phyloP scores from a whole-genome alignment of 2,797 vertebrate genomes.

The Ctenopoma kingsleyae region DNA sequence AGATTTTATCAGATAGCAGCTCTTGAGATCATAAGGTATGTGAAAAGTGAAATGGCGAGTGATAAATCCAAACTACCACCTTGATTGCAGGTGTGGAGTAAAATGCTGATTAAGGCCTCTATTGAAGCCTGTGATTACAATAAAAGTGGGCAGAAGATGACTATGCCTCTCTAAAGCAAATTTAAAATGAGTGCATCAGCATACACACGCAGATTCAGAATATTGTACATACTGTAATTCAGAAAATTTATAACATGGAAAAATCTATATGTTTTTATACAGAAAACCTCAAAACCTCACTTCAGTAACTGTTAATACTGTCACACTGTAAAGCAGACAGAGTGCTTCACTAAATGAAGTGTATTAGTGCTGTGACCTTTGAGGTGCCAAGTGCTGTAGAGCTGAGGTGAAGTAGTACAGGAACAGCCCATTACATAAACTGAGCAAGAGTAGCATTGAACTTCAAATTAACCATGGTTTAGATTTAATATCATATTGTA shows the following conservation, averaged over 20 bases:
- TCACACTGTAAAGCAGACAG: conserved; percentile 15
- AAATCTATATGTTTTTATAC: background rate
- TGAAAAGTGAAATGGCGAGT: conserved; percentile 39
- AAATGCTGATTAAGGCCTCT: conserved; percentile 60
- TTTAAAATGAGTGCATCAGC: conserved; percentile 42
- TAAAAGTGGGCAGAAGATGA: conserved; percentile 55
- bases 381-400: conserved; percentile 25
- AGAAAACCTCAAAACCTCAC: background rate
- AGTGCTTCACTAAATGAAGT: conserved; percentile 36
- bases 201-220: conserved; percentile 14
- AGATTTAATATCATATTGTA: conserved; percentile 18
- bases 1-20: conserved; percentile 24
- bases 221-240: background rate
- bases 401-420: conserved; percentile 17
- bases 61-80: conserved; percentile 54
- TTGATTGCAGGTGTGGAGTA: conserved; percentile 61
- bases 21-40: conserved; percentile 11
- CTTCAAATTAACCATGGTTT: conserved; percentile 40
- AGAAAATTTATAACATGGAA: conserved; percentile 10
- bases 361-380: conserved; percentile 56
- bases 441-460: conserved; percentile 29
- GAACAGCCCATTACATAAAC: conserved; percentile 23
- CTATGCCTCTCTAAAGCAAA: conserved; percentile 46
- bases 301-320: conserved; percentile 5
- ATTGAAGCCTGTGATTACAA: conserved; percentile 57